Percentiles rank a stretch among this genome's conserved stretches.
These are phyloP conservation scores for Yoshiicerus persimilis DNA, from an alignment of 1,140 invertebrate genomes.

Conservation along the genomic window DNA sequence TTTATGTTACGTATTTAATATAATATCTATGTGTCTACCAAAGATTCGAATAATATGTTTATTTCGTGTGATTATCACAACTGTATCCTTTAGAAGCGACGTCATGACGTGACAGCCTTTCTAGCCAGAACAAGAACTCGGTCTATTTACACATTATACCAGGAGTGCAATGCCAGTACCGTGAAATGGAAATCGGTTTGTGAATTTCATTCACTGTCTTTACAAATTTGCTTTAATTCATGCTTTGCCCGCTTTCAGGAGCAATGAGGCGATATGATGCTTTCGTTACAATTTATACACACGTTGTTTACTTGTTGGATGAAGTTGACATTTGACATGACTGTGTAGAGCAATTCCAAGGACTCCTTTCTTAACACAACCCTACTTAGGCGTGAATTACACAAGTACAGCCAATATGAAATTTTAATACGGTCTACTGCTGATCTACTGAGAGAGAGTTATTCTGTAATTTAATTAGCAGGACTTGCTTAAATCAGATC, in stretches of 20 bases:
- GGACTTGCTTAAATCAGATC: background rate
- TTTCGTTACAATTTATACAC: background rate
- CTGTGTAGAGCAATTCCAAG: background rate
- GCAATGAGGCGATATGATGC: background rate
- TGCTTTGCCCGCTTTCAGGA: background rate
- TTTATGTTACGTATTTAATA: background rate
- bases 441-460: background rate
- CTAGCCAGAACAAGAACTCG: background rate
- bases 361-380: background rate
- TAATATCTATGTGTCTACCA: background rate
- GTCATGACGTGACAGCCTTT: background rate
- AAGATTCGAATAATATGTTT: constrained; percentile 12
- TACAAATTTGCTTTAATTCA: background rate
- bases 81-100: background rate
- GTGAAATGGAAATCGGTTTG: background rate
- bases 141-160: background rate
- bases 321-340: background rate
- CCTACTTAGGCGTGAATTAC: background rate
- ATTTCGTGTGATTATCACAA: constrained; percentile 9
- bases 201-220: background rate
- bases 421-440: background rate
- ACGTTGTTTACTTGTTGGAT: background rate
- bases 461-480: background rate
- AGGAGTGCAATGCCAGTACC: background rate
- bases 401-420: background rate